Percentiles rank a stretch among this genome's conserved stretches.
phyloP scores from a whole-genome alignment of 2,797 vertebrate genomes.

The Brachymystax lenok region DNA sequence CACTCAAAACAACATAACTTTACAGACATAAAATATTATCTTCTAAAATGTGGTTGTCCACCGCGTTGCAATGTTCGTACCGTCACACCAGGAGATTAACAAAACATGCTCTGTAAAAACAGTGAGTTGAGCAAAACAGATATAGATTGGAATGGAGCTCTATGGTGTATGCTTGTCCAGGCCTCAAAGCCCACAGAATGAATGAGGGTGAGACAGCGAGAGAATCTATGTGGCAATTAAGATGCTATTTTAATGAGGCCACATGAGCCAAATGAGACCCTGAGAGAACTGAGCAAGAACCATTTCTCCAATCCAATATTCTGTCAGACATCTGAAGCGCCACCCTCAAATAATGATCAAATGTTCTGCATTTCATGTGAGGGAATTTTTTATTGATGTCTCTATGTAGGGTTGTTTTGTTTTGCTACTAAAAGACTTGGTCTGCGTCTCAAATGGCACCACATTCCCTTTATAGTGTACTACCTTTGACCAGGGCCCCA shows the following conservation, averaged over 20 bases:
- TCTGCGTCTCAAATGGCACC: too few species aligned
- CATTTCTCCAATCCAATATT: background rate
- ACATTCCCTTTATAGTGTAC: background rate
- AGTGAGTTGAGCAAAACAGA: background rate
- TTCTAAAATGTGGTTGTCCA: background rate
- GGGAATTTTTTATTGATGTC: background rate
- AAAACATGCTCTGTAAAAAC: background rate
- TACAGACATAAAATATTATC: background rate
- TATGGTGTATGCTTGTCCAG: background rate
- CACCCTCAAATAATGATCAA: background rate
- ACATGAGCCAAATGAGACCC: background rate
- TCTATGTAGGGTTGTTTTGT: too few species aligned
- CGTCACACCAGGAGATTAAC: background rate
- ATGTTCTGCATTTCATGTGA: background rate
- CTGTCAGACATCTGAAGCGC: background rate
- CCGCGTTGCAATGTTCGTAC: background rate
- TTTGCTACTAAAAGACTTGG: too few species aligned
- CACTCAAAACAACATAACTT: background rate
- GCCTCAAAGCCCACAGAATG: background rate
- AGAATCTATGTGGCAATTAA: background rate
- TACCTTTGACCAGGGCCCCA: background rate
- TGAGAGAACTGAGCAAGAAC: background rate
- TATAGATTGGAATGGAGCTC: too few species aligned
- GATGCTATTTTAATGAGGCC: background rate
- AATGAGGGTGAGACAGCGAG: background rate